Evolutionary conservation across 2,113 vertebrate species (phyloP), one percentile per base, ranked within the genome.

Genomic region (Benitochromis conjunctus): DNA sequence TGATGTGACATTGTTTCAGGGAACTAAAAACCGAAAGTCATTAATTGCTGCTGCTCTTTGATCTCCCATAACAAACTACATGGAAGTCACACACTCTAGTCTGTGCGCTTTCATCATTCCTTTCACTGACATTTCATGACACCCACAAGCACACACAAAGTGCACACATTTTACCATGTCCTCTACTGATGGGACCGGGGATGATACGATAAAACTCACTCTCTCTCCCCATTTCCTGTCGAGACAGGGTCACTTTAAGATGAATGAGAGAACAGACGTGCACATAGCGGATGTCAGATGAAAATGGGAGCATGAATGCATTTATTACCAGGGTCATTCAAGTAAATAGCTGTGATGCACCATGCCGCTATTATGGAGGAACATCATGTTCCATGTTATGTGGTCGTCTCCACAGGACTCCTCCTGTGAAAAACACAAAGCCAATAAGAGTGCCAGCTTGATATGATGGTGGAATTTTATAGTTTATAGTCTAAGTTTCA

Each of bases 161-260:
- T 19, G 2, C 26, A 21, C 34, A 34, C 66, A 74, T 36, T 77
- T 77, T 18, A 60, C 90, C 58, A 80, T 29, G 31, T 58, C 16
- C 31, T 7, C 6, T 5, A 36, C 56, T 66, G 54, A 89, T 6
- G 51, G 66, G 21, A 78, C 66, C n/a, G 53, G 12, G 24, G 53
- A 56, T 26, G 56, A 85, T 85, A 38, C 43, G 43, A 83, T 90
- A 26, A 92, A 89, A 85, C 83, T 76, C 82, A 24, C 38, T 79
- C 51, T 41, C 14, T 19, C 51, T 48, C 83, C n/a, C 19, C 3
- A 66, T 66, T 79, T 80, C 21, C 64, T 36, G 26, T 11, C n/a
- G 31, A 29, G 56, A 79, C 71, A 4, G 77, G 77, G 74, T 86
- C 64, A 77, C 10, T 58, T 18, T 29, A 84, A 84, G 86, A 89